Percentiles rank a stretch among this genome's conserved stretches.
Conservation (phyloP, 2,113 vertebrate genomes). For the Bufo gargarizans region DNA sequence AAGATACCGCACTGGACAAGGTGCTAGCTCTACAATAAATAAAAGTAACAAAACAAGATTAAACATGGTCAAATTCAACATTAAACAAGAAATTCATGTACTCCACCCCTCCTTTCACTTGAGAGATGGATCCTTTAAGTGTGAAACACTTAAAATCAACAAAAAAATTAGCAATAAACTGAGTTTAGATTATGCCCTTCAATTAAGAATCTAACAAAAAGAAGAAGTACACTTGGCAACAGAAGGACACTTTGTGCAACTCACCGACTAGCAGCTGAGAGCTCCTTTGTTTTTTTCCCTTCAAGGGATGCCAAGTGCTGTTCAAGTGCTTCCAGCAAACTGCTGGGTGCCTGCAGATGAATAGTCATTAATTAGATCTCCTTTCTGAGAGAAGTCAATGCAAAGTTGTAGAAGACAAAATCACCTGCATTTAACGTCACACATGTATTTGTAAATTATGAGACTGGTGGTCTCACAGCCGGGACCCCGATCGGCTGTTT, state of each 20-base stretch:
- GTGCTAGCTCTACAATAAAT: slow-evolving; percentile 78
- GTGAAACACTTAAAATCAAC: neutral
- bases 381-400: neutral
- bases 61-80: neutral
- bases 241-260: neutral
- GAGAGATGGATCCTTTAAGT: neutral
- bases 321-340: slow-evolving; percentile 91
- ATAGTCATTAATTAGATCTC: slow-evolving; percentile 41
- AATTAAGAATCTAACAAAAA: neutral
- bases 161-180: neutral
- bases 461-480: too few relatives aligned
- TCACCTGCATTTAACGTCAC: neutral
- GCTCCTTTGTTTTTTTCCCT: slow-evolving; percentile 88
- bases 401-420: neutral
- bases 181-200: neutral
- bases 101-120: neutral
- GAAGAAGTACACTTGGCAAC: neutral
- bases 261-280: slow-evolving; percentile 85
- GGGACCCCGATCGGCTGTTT: too few relatives aligned
- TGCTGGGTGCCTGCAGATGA: slow-evolving; percentile 82
- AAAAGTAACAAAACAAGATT: neutral
- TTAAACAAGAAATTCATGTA: neutral
- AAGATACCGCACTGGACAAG: slow-evolving; percentile 86
- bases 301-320: slow-evolving; percentile 94
- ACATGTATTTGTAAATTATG: too few relatives aligned